phyloP scores from a whole-genome alignment of 2,888 invertebrate species.

The Tenthredo amoena region DNA sequence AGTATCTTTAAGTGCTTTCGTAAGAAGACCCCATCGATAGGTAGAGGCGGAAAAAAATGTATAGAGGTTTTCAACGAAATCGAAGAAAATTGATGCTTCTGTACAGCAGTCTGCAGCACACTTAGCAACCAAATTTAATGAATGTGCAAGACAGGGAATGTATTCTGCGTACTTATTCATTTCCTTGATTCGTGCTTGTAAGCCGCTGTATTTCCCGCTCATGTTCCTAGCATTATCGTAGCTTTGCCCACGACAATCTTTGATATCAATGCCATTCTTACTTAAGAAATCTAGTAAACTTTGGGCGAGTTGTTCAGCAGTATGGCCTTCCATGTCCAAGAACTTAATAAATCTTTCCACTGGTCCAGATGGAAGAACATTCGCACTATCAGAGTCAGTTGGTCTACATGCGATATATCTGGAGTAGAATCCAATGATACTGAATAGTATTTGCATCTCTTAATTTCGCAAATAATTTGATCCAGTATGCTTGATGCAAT shows the following conservation, averaged over 20 bases:
- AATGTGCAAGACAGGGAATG: slow-evolving; percentile 43
- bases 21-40: slow-evolving; percentile 37
- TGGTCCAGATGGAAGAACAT: slow-evolving; percentile 51
- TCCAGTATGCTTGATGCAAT: slow-evolving; percentile 35
- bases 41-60: slow-evolving; percentile 36
- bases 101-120: slow-evolving; percentile 39
- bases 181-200: slow-evolving; percentile 35
- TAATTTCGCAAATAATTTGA: slow-evolving; percentile 34
- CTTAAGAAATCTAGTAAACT: slow-evolving; percentile 46
- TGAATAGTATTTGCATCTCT: slow-evolving; percentile 50
- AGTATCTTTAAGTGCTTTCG: slow-evolving; percentile 49
- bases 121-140: slow-evolving; percentile 42
- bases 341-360: slow-evolving; percentile 46
- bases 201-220: slow-evolving; percentile 42
- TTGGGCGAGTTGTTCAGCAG: slow-evolving; percentile 43
- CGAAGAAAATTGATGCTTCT: slow-evolving; percentile 32
- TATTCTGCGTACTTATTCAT: slow-evolving; percentile 38
- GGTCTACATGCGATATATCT: slow-evolving; percentile 50
- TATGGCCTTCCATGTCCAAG: slow-evolving; percentile 48
- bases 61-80: slow-evolving; percentile 28
- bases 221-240: slow-evolving; percentile 33
- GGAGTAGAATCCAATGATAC: slow-evolving; percentile 51
- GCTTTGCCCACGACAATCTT: slow-evolving; percentile 42
- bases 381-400: slow-evolving; percentile 46
- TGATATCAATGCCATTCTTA: slow-evolving; percentile 49